These are phyloP conservation scores for Brachypterus glaber DNA, from an alignment of 2,888 invertebrate genomes.

Conservation along the genomic window DNA sequence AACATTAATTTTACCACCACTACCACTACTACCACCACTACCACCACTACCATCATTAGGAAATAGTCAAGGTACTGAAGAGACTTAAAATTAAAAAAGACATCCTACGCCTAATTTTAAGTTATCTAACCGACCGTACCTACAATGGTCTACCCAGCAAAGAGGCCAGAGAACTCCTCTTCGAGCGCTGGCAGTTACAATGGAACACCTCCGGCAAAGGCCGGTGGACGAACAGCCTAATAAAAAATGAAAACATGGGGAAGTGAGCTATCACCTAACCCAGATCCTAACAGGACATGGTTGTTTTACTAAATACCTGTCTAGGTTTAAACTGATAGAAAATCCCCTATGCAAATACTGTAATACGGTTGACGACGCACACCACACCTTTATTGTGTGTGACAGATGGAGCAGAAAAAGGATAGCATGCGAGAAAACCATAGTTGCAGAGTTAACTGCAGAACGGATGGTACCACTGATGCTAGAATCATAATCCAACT, in stretches of 20 bases:
- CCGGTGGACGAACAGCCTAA: not conserved
- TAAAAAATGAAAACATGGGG: conserved; percentile 4
- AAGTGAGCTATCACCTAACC: conserved; percentile 1
- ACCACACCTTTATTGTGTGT: conserved; percentile 13
- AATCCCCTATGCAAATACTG: conserved; percentile 3
- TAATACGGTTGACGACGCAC: conserved; percentile 6
- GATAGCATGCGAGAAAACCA: no score
- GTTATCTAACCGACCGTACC: conserved; percentile 10
- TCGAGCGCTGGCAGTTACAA: not conserved
- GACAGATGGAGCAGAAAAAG: conserved; percentile 7
- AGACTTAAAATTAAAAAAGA: conserved; percentile 4
- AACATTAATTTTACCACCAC: no score
- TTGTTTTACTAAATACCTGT: not conserved
- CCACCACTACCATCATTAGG: conserved; percentile 5
- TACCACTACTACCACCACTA: no score
- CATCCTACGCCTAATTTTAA: conserved; percentile 4
- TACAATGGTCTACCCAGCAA: not conserved
- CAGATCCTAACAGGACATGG: not conserved
- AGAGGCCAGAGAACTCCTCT: not conserved
- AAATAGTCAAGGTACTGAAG: conserved; percentile 10
- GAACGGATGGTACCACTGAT: no score
- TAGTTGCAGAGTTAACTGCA: no score
- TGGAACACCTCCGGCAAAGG: conserved; percentile 4
- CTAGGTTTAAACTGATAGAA: no score
- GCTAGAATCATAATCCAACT: no score